Evolutionary conservation across 2,113 vertebrate genomes (phyloP), one percentile per base, ranked within the genome.

Genomic region (Cryptomyrus ogoouensis): DNA sequence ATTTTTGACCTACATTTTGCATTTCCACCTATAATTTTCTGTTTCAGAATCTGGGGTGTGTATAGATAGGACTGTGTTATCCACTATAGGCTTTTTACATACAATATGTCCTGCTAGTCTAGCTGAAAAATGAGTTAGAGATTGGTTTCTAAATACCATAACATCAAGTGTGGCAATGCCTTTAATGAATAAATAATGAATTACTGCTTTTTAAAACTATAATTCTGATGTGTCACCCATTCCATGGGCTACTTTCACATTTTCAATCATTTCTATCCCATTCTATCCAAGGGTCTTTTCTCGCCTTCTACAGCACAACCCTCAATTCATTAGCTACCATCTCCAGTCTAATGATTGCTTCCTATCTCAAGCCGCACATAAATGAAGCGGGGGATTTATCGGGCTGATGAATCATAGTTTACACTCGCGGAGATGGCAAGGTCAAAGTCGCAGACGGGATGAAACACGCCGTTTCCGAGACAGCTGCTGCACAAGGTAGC

Each of bases 331-430:
- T 87, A 87, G 85, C 85, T 87, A 53, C 92, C 66, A n/a, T 52
- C 91, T 92, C 91, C 31, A 91, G 95, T 95, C 95, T 95, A 95
- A 93, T 94, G 93, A 91, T 93, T 93, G 93, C 95, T 94, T 93
- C 93, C 90, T 46, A 91, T 88, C 91, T 95, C 94, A 95, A 95
- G 44, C 93, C 92, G 93, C 94, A 93, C 95, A 95, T 95, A 94
- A 93, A 93, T 91, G 93, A 91, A 94, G 94, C 94, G 90, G 94
- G 93, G 93, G 88, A 94, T 96, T 95, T 95, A 95, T 95, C 92
- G 92, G 92, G 92, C 91, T 91, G 93, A 95, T 95, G 95, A 96
- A 96, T 96, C 94, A 95, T 91, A 88, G 91, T 93, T 92, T 94
- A 94, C 80, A 93, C 93, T 90, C 88, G 35, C 90, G 74, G 91